Percentiles rank a stretch among this genome's conserved stretches.
phyloP scores from a whole-genome alignment of 2,113 vertebrate genomes.

The Ptilonorhynchus violaceus region DNA sequence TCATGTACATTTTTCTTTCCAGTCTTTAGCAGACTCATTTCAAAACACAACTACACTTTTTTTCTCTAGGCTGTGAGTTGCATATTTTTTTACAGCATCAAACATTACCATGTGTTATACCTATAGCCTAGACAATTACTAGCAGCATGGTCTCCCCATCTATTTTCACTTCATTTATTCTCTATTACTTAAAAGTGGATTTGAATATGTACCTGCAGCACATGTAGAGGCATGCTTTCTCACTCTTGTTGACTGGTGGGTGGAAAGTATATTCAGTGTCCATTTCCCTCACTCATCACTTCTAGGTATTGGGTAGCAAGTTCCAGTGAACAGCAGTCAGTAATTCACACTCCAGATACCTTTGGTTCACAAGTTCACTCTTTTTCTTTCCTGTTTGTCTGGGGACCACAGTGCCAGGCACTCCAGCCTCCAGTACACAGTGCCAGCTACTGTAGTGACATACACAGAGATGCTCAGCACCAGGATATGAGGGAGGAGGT shows the following conservation, averaged over 20 bases:
- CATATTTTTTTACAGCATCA: not conserved
- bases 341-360: not conserved
- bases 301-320: not conserved
- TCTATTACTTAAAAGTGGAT: not conserved
- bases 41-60: not conserved
- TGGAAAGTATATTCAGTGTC: not conserved
- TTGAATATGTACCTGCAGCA: not conserved
- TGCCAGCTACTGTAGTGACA: not conserved
- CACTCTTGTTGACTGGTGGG: not conserved
- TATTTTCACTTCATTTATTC: not conserved
- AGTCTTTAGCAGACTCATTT: not conserved
- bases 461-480: not conserved
- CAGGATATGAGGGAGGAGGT: not conserved
- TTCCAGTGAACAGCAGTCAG: not conserved
- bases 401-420: not conserved
- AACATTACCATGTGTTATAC: not conserved
- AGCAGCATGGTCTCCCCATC: not conserved
- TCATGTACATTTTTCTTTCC: not conserved
- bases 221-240: not conserved
- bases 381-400: not conserved
- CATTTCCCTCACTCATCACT: not conserved
- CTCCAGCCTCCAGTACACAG: not conserved
- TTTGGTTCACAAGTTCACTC: not conserved
- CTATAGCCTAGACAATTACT: not conserved
- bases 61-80: not conserved